Conservation (phyloP, 2,113 vertebrate species). For the Amphiprion percula region DNA sequence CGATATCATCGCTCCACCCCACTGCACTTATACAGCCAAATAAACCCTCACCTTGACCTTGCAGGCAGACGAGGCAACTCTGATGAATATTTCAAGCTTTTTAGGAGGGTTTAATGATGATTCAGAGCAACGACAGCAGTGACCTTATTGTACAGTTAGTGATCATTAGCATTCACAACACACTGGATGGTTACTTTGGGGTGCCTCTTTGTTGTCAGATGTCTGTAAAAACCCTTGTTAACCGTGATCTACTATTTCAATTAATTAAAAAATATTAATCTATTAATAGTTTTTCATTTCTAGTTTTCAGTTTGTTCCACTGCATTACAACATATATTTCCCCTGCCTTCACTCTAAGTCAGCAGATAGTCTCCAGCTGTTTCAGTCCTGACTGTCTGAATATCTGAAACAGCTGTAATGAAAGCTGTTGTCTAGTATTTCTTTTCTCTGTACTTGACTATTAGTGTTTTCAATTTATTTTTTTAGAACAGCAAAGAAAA, state of each 20-base stretch:
- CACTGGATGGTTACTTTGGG: neutral
- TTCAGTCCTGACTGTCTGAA: too few relatives aligned
- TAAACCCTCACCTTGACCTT: conserved; percentile 13
- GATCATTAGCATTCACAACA: conserved; percentile 37
- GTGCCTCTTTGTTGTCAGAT: neutral
- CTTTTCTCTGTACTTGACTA: too few relatives aligned
- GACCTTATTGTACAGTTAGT: conserved; percentile 12
- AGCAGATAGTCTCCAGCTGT: too few relatives aligned
- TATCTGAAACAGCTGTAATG: too few relatives aligned
- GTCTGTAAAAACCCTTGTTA: neutral
- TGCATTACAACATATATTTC: too few relatives aligned
- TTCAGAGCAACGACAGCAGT: conserved; percentile 7
- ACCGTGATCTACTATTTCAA: neutral
- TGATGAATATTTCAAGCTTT: conserved; percentile 56
- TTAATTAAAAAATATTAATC: too few relatives aligned
- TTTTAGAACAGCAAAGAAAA: too few relatives aligned
- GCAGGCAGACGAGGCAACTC: conserved; percentile 1
- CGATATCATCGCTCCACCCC: conserved; percentile 1
- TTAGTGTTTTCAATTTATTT: too few relatives aligned
- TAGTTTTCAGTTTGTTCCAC: too few relatives aligned
- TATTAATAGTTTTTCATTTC: too few relatives aligned
- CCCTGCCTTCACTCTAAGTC: too few relatives aligned
- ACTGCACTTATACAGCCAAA: conserved; percentile 19
- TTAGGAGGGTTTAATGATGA: conserved; percentile 12
- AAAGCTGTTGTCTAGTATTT: too few relatives aligned